Evolutionary conservation across 1,140 invertebrate species (phyloP), one percentile per base, ranked within the genome.

Genomic region (Andrena cerasifolii): DNA sequence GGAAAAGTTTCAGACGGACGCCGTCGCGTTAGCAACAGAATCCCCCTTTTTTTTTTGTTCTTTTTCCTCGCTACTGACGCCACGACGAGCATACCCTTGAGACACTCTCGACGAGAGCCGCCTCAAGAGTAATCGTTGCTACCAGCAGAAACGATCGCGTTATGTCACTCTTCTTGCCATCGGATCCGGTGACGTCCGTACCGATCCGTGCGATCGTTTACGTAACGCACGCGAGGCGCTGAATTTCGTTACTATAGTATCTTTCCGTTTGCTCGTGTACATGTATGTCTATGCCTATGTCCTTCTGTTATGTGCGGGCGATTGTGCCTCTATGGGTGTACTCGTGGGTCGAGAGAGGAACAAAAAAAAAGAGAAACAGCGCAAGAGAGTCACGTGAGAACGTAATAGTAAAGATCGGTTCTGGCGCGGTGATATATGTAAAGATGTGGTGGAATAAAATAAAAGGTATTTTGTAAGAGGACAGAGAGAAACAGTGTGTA

Each of bases 381-480:
- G 88, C 84, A 87, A 86, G 79, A 89, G 86, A 88, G 83, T 89
- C 76, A 86, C 81, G 84, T 88, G 86, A 89, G 82, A 88, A 88
- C 88, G 83, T 85, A 88, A 88, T 86, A 86, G 89, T 85, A 87
- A n/a, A 89, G 88, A 88, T 89, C 87, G 84, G 85, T 84, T n/a
- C n/a, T 85, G 88, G 84, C 85, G 87, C 83, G 82, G 78, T 90
- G 86, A 88, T 87, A 85, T 88, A 71, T n/a, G n/a, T n/a, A n/a
- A n/a, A 89, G 81, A 88, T 86, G 86, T 84, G 88, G 82, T 86
- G 10, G 10, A 43, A n/a, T n/a, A n/a, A n/a, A n/a, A n/a, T n/a
- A 86, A 87, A 84, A 82, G 73, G 78, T 73, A 79, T 59, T n/a
- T 45, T 82, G 71, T 83, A 87, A 84, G 71, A 89, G 82, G 80